phyloP scores from a whole-genome alignment of 2,888 invertebrate species.

The Aphidoletes aphidimyza region DNA sequence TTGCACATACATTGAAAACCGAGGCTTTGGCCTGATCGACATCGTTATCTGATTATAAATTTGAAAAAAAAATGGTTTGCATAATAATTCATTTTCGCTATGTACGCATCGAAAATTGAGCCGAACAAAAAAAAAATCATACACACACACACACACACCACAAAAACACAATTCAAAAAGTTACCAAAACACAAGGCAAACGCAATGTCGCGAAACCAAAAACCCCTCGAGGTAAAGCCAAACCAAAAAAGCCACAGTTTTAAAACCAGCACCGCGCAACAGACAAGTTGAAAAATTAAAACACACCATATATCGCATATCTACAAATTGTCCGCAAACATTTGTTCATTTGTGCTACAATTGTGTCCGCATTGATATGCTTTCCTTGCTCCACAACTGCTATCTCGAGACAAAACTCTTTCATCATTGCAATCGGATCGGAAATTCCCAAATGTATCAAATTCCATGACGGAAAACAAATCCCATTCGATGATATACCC shows the following conservation, averaged over 20 bases:
- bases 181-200: not conserved
- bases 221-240: no score
- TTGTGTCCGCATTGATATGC: no score
- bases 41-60: conserved; percentile 32
- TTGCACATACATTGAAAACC: not conserved
- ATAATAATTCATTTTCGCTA: conserved; percentile 48
- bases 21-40: not conserved
- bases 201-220: not conserved
- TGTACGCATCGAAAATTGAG: conserved; percentile 37
- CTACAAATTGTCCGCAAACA: not conserved
- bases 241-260: no score
- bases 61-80: not conserved
- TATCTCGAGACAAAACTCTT: no score
- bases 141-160: no score
- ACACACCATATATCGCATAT: not conserved
- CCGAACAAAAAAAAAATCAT: no score
- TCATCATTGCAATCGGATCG: no score
- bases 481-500: no score
- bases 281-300: no score
- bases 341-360: not conserved
- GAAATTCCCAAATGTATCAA: not conserved
- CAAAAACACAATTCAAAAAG: no score
- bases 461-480: not conserved
- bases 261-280: no score
- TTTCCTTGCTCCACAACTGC: no score